Evolutionary conservation across 2,113 vertebrate genomes (phyloP).

Genomic region (Sula dactylatra): DNA sequence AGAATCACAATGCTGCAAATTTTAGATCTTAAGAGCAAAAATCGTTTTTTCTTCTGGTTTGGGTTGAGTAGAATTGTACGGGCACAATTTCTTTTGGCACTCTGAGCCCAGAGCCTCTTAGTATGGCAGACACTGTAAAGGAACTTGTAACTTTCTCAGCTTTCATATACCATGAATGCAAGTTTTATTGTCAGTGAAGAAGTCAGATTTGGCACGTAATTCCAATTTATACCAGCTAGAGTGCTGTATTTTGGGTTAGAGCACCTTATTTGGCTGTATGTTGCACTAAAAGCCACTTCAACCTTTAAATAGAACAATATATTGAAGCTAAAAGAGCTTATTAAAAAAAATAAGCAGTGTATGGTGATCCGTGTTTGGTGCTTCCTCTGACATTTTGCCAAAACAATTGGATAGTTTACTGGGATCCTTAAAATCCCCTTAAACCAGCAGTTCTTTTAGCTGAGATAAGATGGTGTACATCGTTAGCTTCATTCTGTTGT

Average conservation of each 20-base stretch:
- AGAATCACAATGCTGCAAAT: neutral
- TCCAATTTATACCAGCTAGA: neutral
- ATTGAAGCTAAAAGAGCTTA: neutral
- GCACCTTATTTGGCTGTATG: neutral
- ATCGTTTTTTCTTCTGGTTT: neutral
- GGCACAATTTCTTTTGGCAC: neutral
- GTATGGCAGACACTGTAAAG: neutral
- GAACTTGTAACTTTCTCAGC: neutral
- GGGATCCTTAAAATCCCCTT: neutral
- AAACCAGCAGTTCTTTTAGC: neutral
- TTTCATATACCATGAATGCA: neutral
- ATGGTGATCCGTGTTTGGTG: neutral
- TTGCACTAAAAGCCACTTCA: neutral
- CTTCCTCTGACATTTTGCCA: neutral
- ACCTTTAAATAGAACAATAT: neutral
- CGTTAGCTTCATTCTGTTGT: neutral
- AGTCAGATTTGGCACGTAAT: neutral
- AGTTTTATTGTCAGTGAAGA: neutral
- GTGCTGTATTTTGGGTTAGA: neutral
- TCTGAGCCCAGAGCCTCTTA: neutral
- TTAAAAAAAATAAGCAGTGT: neutral
- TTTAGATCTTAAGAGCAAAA: neutral
- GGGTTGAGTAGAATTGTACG: neutral
- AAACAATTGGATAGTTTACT: neutral
- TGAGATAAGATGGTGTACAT: neutral